Evolutionary conservation across 2,888 invertebrate species (phyloP), one percentile per base, ranked within the genome.

Genomic region (Plutella xylostella): DNA sequence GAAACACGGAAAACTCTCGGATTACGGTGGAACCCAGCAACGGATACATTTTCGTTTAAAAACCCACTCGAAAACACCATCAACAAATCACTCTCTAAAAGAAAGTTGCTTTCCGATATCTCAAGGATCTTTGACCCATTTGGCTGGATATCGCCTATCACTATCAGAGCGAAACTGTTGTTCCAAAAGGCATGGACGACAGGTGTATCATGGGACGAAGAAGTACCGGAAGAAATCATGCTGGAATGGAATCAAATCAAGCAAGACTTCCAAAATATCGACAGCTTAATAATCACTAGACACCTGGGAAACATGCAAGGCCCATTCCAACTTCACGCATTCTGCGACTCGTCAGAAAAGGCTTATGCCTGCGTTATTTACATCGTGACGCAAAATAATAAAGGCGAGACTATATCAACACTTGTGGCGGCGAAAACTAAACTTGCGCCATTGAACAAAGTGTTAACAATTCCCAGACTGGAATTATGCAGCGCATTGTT

Each of bases 181-280:
- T 47, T 47, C 44, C 47, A 47, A 30, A 22, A 18, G 11, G 33
- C 39, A n/a, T n/a, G n/a, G n/a, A n/a, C 11, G 42, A 42, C 42
- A 21, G 33, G 12, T 41, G 6, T 19, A 5, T 14, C 15, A 12
- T 17, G 20, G 19, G 25, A 28, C 15, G 15, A 22, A 3, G 12
- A n/a, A n/a, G n/a, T 40, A 4, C 40, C 22, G 4, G 40, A 40
- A 14, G 4, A 30, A n/a, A 41, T 41, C 18, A 41, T 11, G 2
- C 25, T n/a, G 11, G 40, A 41, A 25, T 41, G 22, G 15, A 5
- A 28, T 5, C 14, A n/a, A 3, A 25, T 41, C 22, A 41, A 41
- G 25, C 5, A 7, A 4, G 40, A 41, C 28, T 17, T 41, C 12
- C 11, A 25, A 35, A 35, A 15, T 15, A 35, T 35, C 17, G 18